These are phyloP conservation scores for Poeciliopsis turrubarensis DNA, from an alignment of 2,113 vertebrate genomes.

Conservation along the genomic window DNA sequence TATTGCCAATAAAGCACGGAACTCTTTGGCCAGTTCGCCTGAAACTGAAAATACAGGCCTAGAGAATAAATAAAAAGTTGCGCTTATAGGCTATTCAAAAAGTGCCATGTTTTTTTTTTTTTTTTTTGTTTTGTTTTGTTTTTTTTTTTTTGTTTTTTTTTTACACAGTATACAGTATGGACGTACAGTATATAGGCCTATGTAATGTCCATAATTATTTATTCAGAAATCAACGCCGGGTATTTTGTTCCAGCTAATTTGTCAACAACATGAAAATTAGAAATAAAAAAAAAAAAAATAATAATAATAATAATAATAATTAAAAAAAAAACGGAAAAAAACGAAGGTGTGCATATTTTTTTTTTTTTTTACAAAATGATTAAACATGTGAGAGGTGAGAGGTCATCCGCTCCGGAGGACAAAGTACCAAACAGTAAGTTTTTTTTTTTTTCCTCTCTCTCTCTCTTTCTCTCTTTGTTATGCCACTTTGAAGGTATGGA, in stretches of 20 bases:
- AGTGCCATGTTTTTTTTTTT: constrained; percentile 82
- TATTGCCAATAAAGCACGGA: constrained; percentile 94
- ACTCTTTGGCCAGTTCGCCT: constrained; percentile 78
- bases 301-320: not conserved
- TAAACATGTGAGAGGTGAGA: constrained; percentile 59
- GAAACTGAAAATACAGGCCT: constrained; percentile 78
- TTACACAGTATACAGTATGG: constrained; percentile 67
- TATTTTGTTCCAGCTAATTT: constrained; percentile 54
- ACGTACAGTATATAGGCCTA: constrained; percentile 39
- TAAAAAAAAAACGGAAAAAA: constrained; percentile 41
- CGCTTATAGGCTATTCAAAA: constrained; percentile 89
- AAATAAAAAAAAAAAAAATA: not conserved
- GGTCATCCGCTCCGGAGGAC: constrained; percentile 80
- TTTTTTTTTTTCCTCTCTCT: constrained; percentile 20
- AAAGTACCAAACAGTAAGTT: constrained; percentile 78
- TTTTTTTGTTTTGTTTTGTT: no score
- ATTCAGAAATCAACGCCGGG: constrained; percentile 52
- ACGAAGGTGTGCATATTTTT: constrained; percentile 59
- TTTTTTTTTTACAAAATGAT: constrained; percentile 43
- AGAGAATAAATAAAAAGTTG: constrained; percentile 95
- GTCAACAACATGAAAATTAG: constrained; percentile 17
- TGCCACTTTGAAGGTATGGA: constrained; percentile 50
- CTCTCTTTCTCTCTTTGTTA: not conserved
- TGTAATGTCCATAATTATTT: constrained; percentile 58
- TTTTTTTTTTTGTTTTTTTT: constrained; percentile 55